Base-by-base conservation (phyloP, 2,888 invertebrate genomes). In the Parnassius smintheus region DNA sequence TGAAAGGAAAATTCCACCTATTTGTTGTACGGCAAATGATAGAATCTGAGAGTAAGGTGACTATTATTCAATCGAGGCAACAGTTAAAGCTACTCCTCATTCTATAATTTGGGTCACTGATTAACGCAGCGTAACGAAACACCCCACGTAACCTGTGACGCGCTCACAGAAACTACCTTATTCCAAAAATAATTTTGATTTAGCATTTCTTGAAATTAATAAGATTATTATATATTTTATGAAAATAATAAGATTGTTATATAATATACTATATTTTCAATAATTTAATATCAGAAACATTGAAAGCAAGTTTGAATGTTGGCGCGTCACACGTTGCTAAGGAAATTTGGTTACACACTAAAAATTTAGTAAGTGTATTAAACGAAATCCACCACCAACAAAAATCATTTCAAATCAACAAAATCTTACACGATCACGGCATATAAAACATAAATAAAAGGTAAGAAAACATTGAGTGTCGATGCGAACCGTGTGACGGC, bases 311-410 rank as follows among this genome's bases (percentile, higher is more conserved):
- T 42, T 18, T 9, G 11, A 49, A 64, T 63, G 66, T 59, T 69
- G 64, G 68, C 73, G 72, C 72, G 73, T 72, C 74, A 72, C 71
- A 66, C 66, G 72, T 67, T 69, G 56, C 62, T 65, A 69, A 70
- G 72, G 74, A 72, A 66, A 70, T 74, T 73, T 72, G 64, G 74
- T 73, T 75, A 75, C 74, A 59, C 70, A 62, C 68, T 71, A 67
- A 72, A 73, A 75, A 75, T 75, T 80, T 81, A 77, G 85, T 88
- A 84, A 88, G 88, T 89, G 86, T 89, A 90, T 90, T 90, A 91
- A 87, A 91, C 88, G 90, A 91, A 91, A 91, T 91, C 91, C 91
- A 91, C 91, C 91, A 91, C 91, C 91, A 91, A 90, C 90, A 91
- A 88, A 90, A 83, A 82, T 85, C 85, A 88, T 89, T 87, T 88